Evolutionary conservation across 1,140 invertebrate species (phyloP).

Genomic region (Liolophura sinensis): DNA sequence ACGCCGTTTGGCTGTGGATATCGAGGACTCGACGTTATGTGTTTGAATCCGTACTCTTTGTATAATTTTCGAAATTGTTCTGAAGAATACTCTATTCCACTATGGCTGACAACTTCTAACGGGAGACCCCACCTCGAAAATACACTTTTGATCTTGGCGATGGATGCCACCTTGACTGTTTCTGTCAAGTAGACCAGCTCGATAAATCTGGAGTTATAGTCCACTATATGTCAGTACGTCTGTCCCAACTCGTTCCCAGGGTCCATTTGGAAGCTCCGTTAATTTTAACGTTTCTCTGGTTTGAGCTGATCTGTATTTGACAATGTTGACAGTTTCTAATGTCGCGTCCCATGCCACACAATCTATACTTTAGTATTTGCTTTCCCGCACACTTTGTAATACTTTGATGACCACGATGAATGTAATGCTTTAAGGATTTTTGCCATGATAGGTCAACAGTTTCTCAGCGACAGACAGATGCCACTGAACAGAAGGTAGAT

Average conservation of each 20-base stretch:
- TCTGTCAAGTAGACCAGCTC: conserved; percentile 24
- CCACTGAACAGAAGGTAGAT: no score
- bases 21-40: conserved; percentile 14
- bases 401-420: conserved; percentile 26
- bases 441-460: no score
- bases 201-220: conserved; percentile 28
- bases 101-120: conserved; percentile 23
- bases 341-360: conserved; percentile 19
- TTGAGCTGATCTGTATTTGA: conserved; percentile 9
- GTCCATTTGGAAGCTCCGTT: conserved; percentile 20
- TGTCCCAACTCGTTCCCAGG: conserved; percentile 24
- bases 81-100: conserved; percentile 19
- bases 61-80: conserved; percentile 17
- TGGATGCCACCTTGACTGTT: no score
- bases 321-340: conserved; percentile 20
- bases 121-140: no score
- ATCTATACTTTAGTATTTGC: conserved; percentile 22
- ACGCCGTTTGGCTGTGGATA: conserved; percentile 18
- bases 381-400: conserved; percentile 19
- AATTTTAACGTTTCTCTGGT: conserved; percentile 19
- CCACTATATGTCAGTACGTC: conserved; percentile 25
- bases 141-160: no score
- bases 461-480: no score
- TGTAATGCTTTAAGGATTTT: conserved; percentile 10
- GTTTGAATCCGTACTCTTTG: conserved; percentile 19